Conservation (phyloP, 2,797 vertebrate species). For the Vespertilio murinus region DNA sequence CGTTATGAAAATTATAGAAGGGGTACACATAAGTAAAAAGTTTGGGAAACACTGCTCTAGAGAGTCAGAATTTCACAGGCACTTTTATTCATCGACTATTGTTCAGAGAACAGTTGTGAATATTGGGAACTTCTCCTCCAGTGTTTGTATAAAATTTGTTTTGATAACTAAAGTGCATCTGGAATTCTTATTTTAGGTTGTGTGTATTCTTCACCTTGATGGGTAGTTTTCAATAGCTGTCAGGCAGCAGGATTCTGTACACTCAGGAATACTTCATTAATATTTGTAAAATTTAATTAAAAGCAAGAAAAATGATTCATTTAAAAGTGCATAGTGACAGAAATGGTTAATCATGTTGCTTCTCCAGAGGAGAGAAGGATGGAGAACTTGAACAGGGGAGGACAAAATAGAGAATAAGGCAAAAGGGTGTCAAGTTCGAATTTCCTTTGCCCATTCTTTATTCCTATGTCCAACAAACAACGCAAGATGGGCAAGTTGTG, state of each 20-base stretch:
- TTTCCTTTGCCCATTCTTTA: neutral
- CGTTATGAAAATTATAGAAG: too few relatives aligned
- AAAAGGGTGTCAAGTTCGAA: neutral
- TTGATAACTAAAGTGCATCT: conserved; percentile 22
- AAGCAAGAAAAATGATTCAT: neutral
- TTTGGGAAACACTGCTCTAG: too few relatives aligned
- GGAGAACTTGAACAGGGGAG: neutral
- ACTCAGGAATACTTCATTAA: neutral
- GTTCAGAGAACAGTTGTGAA: neutral
- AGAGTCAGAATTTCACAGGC: conserved; percentile 35
- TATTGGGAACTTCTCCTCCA: conserved; percentile 19
- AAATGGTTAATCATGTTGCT: neutral
- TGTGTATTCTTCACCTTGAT: neutral
- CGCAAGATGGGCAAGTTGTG: neutral
- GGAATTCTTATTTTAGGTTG: neutral
- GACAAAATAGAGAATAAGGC: neutral
- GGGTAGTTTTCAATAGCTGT: neutral
- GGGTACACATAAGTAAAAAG: too few relatives aligned
- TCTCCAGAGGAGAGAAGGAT: neutral
- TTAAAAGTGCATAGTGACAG: neutral
- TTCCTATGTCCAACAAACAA: neutral
- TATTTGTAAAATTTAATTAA: conserved; percentile 23
- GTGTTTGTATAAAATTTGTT: neutral
- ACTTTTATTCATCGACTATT: conserved; percentile 48
- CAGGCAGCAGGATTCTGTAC: neutral